Evolutionary conservation across 2,797 vertebrate species (phyloP), one percentile per base, ranked within the genome.

Genomic region (Lutjanus campechanus): DNA sequence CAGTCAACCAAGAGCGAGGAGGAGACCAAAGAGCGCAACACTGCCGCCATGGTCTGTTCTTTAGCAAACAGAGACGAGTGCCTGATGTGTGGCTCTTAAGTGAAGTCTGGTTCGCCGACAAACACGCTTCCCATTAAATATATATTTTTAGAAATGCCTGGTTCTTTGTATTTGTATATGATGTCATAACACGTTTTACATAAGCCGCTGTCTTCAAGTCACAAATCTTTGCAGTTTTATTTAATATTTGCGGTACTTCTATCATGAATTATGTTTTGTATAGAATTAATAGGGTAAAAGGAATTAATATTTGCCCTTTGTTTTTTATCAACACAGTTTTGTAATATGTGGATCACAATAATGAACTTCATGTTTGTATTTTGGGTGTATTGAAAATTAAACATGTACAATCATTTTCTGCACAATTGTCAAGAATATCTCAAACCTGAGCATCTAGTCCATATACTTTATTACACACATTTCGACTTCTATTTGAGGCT

Each of bases 1-100:
- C 95, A 94, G 75, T 86, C 91, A 8, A 46, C 66, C 1, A 86
- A 91, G 11, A 90, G 53, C 5, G 49, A 76, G 11, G 95, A 96
- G 17, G 95, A 96, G 73, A 91, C 92, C 82, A 97, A 96, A 87
- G 97, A 97, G 85, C 94, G 90, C 51, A 98, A 99, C 87, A 97
- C 93, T 11, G 98, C 97, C 1, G 97, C 97, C 78, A 97, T 98
- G 97, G 97, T 98, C 69, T 99, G 98, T 76, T 99, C 97, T 29
- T 88, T 99, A 92, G 97, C 98, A 69, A 99, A 99, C 86, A 93
- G 94, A 69, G 98, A 99, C 0, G 98, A 99, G 3, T 99, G 98
- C 25, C 36, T 98, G 49, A 99, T 98, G 97, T 99, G 98, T 7
- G 97, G 98, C 13, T 99, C 98, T 43, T 99, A 95, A 95, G 1